Evolutionary conservation across 1,140 invertebrate genomes (phyloP), one percentile per base, ranked within the genome.

Genomic region (Monomorium pharaonis): DNA sequence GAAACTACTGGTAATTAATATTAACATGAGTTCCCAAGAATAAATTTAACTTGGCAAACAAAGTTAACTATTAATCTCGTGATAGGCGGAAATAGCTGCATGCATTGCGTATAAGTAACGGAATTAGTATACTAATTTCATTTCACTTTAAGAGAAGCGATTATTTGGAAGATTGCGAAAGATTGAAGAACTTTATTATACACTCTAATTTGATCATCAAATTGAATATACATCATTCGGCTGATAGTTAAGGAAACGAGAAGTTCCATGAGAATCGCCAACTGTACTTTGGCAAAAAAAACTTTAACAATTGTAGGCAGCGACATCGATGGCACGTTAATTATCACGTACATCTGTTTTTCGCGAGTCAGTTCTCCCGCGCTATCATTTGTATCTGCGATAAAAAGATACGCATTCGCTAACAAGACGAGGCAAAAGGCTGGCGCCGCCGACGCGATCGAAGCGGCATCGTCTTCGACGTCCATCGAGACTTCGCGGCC

Each of bases 111-210:
- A n/a, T n/a, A n/a, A n/a, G n/a, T n/a, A n/a, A n/a, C n/a, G n/a
- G n/a, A n/a, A n/a, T n/a, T n/a, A n/a, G n/a, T n/a, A n/a, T n/a
- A 75, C 14, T 75, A 56, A 75, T 75, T 51, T 76, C 10, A 21
- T 74, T 76, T 42, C 30, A n/a, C n/a, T n/a, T 54, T 56, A 42
- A 12, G 37, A 42, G 21, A 2, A 58, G 44, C 24, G 42, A 30
- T 16, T 30, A 74, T 75, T 58, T 75, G 7, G n/a, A 21, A 76
- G 10, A 76, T 58, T 76, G 33, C 9, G 21, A 27, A n/a, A n/a
- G n/a, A 24, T 42, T 24, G 33, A 44, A 3, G 9, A 76, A 44
- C 74, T 58, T 42, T 76, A 54, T 37, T 54, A n/a, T 27, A n/a
- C 4, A 18, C 12, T 42, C 9, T 7, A 1, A 44, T 42, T 76